A percentile compares a stretch with the other conserved stretches of the same genome.
Conservation (phyloP, 2,888 invertebrate genomes). For the Chalcis sispes region DNA sequence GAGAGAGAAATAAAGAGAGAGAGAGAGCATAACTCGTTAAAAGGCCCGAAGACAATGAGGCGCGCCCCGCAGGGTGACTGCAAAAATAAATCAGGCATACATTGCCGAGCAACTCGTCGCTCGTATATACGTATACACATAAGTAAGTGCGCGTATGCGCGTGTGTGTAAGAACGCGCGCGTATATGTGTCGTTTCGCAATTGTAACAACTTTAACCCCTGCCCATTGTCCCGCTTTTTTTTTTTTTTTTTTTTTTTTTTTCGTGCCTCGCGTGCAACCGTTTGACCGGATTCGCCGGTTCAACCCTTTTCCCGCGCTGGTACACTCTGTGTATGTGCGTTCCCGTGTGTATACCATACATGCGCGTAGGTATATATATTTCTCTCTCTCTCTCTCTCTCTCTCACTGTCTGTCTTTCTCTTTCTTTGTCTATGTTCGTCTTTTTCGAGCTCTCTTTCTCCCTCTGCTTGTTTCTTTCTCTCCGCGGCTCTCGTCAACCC, state of each 20-base stretch:
- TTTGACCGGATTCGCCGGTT: constrained; percentile 64
- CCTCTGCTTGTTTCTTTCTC: constrained; percentile 4
- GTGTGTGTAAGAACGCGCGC: neutral
- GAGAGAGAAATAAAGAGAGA: too few relatives aligned
- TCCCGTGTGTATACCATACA: constrained; percentile 25
- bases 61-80: constrained; percentile 64
- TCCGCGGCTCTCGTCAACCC: too few relatives aligned
- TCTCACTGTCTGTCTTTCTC: neutral
- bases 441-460: too few relatives aligned
- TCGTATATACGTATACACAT: neutral
- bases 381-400: neutral
- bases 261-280: constrained; percentile 63
- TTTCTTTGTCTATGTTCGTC: neutral
- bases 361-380: neutral
- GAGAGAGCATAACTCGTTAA: constrained; percentile 55
- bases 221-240: constrained; percentile 64
- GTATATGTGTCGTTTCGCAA: constrained; percentile 65
- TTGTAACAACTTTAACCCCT: constrained; percentile 73
- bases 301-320: constrained; percentile 56
- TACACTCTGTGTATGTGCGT: neutral
- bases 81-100: constrained; percentile 70
- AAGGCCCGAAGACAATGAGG: constrained; percentile 61
- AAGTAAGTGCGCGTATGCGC: neutral
- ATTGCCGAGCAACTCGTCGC: too few relatives aligned
- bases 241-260: constrained; percentile 64